A percentile compares a stretch with the other conserved stretches of the same genome.
These are phyloP conservation scores for Sinelater perroti DNA, from an alignment of 2,888 invertebrate species.

Conservation along the genomic window DNA sequence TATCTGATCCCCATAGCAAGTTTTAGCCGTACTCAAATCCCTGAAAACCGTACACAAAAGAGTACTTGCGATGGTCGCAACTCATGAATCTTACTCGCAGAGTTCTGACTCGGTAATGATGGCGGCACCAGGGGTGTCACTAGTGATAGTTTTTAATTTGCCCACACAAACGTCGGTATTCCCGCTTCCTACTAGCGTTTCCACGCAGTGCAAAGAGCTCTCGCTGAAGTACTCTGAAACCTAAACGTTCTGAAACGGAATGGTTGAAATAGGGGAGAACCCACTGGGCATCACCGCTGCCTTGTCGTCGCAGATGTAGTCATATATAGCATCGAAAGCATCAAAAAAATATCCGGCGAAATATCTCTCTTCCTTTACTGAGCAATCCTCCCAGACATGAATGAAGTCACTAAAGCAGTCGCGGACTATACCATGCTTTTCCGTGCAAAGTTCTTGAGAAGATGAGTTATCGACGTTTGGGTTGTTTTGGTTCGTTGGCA, in stretches of 20 bases:
- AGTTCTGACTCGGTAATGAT: conserved; percentile 2
- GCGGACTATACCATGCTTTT: conserved; percentile 1
- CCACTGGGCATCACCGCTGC: conserved; percentile 4
- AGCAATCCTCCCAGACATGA: conserved; percentile 14
- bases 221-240: background rate
- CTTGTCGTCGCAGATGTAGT: conserved; percentile 16
- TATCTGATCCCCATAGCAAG: background rate
- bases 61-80: background rate
- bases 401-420: conserved; percentile 10
- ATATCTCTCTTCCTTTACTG: conserved; percentile 18
- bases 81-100: conserved; percentile 13
- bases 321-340: conserved; percentile 4
- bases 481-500: no score
- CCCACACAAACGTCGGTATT: background rate
- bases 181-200: background rate
- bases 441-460: conserved; percentile 16
- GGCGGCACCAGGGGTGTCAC: background rate
- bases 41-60: no score
- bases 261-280: no score
- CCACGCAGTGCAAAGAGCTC: conserved; percentile 1
- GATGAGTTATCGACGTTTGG: no score
- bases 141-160: background rate
- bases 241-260: no score
- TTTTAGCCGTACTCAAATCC: conserved; percentile 2
- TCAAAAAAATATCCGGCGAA: conserved; percentile 17